Conservation (phyloP, 2,888 invertebrate genomes). For the Charanyca ferruginea region DNA sequence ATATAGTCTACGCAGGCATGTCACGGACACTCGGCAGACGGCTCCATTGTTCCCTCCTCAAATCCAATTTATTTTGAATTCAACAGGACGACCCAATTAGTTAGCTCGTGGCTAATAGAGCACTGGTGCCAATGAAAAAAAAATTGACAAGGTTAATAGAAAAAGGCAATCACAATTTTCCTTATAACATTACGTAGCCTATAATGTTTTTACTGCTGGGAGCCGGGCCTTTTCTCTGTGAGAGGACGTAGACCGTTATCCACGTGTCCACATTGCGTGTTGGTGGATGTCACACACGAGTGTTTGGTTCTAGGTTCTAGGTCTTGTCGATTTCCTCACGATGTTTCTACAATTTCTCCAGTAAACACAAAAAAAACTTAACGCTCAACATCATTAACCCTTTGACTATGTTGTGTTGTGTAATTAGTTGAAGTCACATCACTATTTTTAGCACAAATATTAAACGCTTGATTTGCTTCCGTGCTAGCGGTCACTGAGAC, state of each 20-base stretch:
- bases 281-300: not conserved
- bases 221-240: accelerated
- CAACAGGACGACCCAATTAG: slow-evolving; percentile 58
- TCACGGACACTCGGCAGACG: slow-evolving; percentile 52
- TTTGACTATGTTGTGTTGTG: slow-evolving; percentile 42
- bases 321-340: not conserved
- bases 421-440: slow-evolving; percentile 47
- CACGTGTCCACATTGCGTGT: not conserved
- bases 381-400: slow-evolving; percentile 25
- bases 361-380: slow-evolving; percentile 9
- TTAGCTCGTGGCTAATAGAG: slow-evolving; percentile 22
- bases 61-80: slow-evolving; percentile 57
- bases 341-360: slow-evolving; percentile 5
- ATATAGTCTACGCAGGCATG: slow-evolving; percentile 67
- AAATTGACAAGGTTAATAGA: not conserved
- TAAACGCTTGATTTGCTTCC: slow-evolving; percentile 15
- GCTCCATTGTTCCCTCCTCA: slow-evolving; percentile 54
- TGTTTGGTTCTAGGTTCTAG: not conserved
- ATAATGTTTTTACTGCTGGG: not conserved
- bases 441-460: slow-evolving; percentile 36
- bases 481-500: slow-evolving; percentile 20
- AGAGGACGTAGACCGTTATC: not conserved
- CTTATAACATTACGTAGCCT: not conserved
- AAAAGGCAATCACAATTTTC: not conserved
- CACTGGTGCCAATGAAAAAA: slow-evolving; percentile 17